Base-by-base conservation (phyloP, 2,113 vertebrate species). In the Stercorarius parasiticus region DNA sequence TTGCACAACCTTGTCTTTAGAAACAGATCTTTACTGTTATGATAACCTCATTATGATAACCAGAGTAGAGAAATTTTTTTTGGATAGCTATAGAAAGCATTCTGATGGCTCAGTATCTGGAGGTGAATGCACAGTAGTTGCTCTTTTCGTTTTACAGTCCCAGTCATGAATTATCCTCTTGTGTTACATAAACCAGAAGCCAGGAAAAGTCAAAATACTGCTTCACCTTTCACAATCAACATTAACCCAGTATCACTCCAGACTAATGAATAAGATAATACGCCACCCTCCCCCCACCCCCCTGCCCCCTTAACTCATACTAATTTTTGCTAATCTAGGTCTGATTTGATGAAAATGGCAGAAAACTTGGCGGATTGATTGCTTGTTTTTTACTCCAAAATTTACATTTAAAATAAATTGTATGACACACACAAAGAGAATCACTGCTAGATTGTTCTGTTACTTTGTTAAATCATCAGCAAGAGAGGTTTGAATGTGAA, bases 261-360 rank as follows among this genome's bases (percentile, higher is more conserved):
- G 50, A 66, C 4, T 50, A 85, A 72, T 21, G n/a, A 79, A 38
- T 65, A 50, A 42, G 26, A 27, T 71, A 66, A 38, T 53, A 55
- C 0, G 3, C 40, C 0, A 3, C 40, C 14, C 8, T 22, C 11
- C 47, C 47, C 45, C 19, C 21, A n/a, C n/a, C n/a, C 16, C 19
- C 21, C 21, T 10, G 5, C 45, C 21, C 18, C 23, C 34, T 49
- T n/a, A 45, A 19, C 8, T 55, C 18, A 16, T 34, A 43, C 7
- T 61, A 11, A 16, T 55, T 82, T 72, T 90, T 93, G 34, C 26
- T 49, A 52, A 72, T 82, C 36, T 78, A 5, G 62, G 11, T 49
- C 45, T 95, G 17, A 40, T 74, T 71, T 71, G 20, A n/a, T 38
- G 34, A 64, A 95, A 88, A 42, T 29, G 9, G 22, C 43, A 55